Evolutionary conservation across 2,888 invertebrate species (phyloP).

Genomic region (Andrena bucephala): DNA sequence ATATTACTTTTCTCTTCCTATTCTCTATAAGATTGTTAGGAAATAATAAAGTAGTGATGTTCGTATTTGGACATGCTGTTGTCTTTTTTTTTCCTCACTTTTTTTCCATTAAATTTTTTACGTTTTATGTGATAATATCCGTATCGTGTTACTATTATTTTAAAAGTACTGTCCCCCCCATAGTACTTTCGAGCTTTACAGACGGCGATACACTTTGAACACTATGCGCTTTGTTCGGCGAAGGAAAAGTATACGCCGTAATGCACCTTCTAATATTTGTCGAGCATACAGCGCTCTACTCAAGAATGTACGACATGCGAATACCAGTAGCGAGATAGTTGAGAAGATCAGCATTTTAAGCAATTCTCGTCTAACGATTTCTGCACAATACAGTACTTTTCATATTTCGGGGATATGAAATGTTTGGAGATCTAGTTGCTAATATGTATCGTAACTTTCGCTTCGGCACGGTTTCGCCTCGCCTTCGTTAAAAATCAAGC

Average conservation of each 20-base stretch:
- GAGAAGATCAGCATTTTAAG: slow-evolving; percentile 22
- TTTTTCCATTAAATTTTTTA: slow-evolving; percentile 8
- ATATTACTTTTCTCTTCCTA: slow-evolving; percentile 27
- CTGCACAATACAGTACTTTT: slow-evolving; percentile 51
- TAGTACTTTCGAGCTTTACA: not conserved
- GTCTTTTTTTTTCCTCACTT: slow-evolving; percentile 18
- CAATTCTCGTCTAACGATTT: slow-evolving; percentile 44
- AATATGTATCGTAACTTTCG: slow-evolving; percentile 9
- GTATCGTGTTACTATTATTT: not conserved
- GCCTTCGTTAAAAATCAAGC: slow-evolving; percentile 19
- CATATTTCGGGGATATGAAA: slow-evolving; percentile 18
- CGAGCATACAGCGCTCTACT: slow-evolving; percentile 18
- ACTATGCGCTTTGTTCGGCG: slow-evolving; percentile 8
- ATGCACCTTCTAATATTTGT: not conserved
- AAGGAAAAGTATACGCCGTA: not conserved
- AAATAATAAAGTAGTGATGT: slow-evolving; percentile 23
- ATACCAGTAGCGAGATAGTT: slow-evolving; percentile 37
- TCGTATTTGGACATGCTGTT: slow-evolving; percentile 24
- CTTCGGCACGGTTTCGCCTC: not conserved
- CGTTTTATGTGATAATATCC: slow-evolving; percentile 1
- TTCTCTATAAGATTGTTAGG: slow-evolving; percentile 25
- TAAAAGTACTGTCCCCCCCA: not conserved
- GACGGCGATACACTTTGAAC: not conserved
- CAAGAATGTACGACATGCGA: slow-evolving; percentile 53
- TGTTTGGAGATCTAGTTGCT: not conserved